phyloP scores from a whole-genome alignment of 2,113 vertebrate genomes.

The Caretta caretta region DNA sequence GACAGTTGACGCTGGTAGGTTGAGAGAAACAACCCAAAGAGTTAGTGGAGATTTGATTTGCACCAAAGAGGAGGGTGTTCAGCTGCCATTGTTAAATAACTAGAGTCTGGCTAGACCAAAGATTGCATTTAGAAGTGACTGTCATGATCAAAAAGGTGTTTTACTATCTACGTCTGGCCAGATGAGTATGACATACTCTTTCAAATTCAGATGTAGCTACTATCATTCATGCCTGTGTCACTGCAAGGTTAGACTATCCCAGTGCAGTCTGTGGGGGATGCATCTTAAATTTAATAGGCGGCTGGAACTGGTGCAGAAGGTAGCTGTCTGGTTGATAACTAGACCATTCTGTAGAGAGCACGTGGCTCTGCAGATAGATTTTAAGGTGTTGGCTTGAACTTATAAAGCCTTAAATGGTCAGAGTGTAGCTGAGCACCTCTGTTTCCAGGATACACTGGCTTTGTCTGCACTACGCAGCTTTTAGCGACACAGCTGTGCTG shows the following conservation, averaged over 20 bases:
- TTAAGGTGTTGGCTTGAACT: background rate
- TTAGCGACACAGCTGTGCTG: too few species aligned
- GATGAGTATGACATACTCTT: background rate
- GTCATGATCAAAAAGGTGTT: background rate
- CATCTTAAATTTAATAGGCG: background rate
- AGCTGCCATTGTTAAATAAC: background rate
- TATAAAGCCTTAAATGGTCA: background rate
- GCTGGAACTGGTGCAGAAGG: background rate
- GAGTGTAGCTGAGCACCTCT: too few species aligned
- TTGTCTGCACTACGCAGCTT: too few species aligned
- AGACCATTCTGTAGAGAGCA: background rate
- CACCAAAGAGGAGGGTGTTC: background rate
- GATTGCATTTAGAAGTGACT: background rate
- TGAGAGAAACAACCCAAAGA: background rate
- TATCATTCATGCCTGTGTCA: background rate
- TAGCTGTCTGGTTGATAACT: background rate
- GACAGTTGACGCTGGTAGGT: background rate
- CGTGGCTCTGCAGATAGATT: background rate
- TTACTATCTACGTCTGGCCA: background rate
- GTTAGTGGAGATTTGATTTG: background rate
- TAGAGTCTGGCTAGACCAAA: background rate
- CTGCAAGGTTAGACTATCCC: background rate
- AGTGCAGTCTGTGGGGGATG: background rate
- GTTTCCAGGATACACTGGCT: too few species aligned
- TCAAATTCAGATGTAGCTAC: background rate